phyloP scores from a whole-genome alignment of 53 echinoderm and acorn worm genomes.

The Arbacia lixula region DNA sequence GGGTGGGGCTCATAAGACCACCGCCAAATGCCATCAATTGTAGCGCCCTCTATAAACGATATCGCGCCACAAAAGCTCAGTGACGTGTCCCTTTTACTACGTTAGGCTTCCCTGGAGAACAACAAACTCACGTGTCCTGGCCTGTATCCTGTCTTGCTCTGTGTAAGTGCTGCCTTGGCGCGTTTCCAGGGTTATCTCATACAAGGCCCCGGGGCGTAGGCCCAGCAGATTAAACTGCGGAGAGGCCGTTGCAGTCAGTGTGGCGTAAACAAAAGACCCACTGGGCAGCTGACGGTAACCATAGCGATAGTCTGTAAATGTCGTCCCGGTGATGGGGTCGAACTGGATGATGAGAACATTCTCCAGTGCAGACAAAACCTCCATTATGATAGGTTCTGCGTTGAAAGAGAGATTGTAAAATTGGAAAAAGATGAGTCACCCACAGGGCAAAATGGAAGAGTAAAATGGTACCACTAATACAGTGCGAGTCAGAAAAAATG shows the following conservation, averaged over 20 bases:
- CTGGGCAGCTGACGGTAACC: constrained; percentile 22
- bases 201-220: constrained; percentile 59
- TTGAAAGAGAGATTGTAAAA: too few species aligned
- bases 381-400: constrained; percentile 35
- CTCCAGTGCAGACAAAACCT: background rate
- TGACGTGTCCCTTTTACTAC: too few species aligned
- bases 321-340: background rate
- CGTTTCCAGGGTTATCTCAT: constrained; percentile 52
- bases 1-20: too few species aligned
- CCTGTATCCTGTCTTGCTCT: background rate
- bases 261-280: background rate
- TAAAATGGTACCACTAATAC: too few species aligned
- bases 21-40: too few species aligned
- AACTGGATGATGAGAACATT: constrained; percentile 26
- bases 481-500: too few species aligned
- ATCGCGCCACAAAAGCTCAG: too few species aligned
- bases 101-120: too few species aligned
- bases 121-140: constrained; percentile 29
- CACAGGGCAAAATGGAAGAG: too few species aligned
- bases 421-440: too few species aligned
- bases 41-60: too few species aligned
- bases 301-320: constrained; percentile 14
- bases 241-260: background rate
- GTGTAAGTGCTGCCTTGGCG: background rate
- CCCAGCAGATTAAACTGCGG: background rate